Evolutionary conservation across 2,797 vertebrate genomes (phyloP).

Genomic region (Otolemur crassicaudatus): DNA sequence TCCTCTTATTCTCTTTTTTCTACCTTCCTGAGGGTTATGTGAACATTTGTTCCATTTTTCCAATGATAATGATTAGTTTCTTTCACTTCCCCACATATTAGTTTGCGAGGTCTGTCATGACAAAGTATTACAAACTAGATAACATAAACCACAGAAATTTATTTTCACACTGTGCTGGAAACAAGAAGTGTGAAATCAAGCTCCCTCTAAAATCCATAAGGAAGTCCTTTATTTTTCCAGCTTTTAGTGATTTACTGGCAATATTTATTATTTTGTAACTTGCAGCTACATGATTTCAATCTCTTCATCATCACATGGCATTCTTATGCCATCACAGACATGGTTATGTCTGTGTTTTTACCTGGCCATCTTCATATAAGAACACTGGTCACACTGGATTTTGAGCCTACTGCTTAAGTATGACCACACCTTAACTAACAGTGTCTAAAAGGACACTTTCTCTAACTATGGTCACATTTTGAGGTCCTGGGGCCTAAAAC

Average conservation of each 20-base stretch:
- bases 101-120: neutral
- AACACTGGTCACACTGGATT: neutral
- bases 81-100: neutral
- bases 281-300: neutral
- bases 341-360: neutral
- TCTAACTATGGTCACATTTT: neutral
- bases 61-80: neutral
- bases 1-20: neutral
- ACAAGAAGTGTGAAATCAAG: neutral
- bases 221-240: neutral
- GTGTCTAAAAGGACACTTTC: neutral
- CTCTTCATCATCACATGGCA: neutral
- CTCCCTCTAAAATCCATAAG: neutral
- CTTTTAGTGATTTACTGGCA: neutral
- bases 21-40: neutral
- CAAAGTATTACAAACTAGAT: neutral
- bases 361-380: neutral
- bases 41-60: neutral
- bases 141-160: neutral
- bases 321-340: too few species aligned
- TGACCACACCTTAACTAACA: neutral
- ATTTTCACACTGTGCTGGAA: neutral
- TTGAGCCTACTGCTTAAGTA: too few species aligned
- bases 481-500: neutral
- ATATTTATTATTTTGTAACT: neutral